Base-by-base conservation (phyloP, 2,797 vertebrate species). In the Oreonectes daqikongensis region DNA sequence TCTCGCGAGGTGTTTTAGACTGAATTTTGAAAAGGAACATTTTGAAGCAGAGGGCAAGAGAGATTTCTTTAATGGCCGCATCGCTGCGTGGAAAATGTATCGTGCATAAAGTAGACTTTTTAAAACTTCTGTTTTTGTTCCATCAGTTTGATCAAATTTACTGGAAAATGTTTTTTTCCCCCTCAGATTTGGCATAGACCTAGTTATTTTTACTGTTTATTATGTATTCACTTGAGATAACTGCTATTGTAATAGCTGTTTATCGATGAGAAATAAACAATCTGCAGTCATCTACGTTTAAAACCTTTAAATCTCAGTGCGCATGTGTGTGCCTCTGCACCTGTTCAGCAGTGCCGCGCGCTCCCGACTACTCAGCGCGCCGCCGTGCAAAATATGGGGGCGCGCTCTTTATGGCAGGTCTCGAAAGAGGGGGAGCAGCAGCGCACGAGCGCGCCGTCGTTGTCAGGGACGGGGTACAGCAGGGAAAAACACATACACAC, bases 361-460 rank as follows among this genome's bases (percentile, higher is more conserved):
- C 80, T 72, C 78, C 57, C 84, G 85, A 57, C 67, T 15, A 32
- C 24, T 28, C 20, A 12, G 86, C 86, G 84, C 83, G 86, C 53
- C 67, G 76, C 74, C 85, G 83, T 50, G 63, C 71, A 24, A 67
- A 80, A 77, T 75, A 80, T 85, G 91, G 83, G 91, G 88, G 85
- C 91, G 91, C 90, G 91, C 93, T 92, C 92, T 93, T 92, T 92
- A 93, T 92, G 90, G 88, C 91, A 90, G 90, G 88, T 89, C 89
- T 89, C 81, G 83, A 82, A 88, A 86, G 67, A 84, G 80, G 82
- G 81, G 77, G 86, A 71, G 82, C 72, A 83, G 77, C 59, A 64
- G 42, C 48, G 75, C 60, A 68, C 61, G 76, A 72, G 72, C 63
- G 75, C 81, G 86, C 69, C 71, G 75, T 76, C 78, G 83, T 85